Conservation (phyloP, 2,797 vertebrate species). For the Phaenicophaeus curvirostris region DNA sequence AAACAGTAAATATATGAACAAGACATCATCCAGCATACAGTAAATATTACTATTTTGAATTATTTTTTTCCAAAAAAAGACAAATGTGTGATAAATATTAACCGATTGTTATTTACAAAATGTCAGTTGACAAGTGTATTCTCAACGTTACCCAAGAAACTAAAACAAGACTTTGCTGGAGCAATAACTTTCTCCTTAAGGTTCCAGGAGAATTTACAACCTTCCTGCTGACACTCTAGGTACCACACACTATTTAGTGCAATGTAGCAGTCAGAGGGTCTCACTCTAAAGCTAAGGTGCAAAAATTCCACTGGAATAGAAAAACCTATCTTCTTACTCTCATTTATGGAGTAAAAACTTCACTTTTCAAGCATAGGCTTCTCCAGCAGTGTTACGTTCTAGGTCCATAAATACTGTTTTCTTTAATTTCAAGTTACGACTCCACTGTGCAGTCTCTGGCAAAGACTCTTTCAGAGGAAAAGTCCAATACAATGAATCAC, state of each 20-base stretch:
- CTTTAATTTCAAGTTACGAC: not conserved
- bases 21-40: not conserved
- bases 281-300: not conserved
- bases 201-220: not conserved
- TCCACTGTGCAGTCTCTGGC: not conserved
- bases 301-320: not conserved
- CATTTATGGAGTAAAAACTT: not conserved
- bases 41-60: not conserved
- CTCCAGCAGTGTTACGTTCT: not conserved
- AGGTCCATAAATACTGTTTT: not conserved
- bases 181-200: not conserved
- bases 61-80: not conserved
- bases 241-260: not conserved
- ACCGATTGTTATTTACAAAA: not conserved
- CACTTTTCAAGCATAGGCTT: not conserved
- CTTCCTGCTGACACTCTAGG: not conserved
- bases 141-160: not conserved
- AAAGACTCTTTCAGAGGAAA: not conserved
- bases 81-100: not conserved
- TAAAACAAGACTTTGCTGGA: not conserved
- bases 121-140: not conserved
- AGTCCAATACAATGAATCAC: not conserved
- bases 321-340: not conserved
- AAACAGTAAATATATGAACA: not conserved
- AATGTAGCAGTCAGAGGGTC: not conserved